Base-by-base conservation (phyloP, 2,113 vertebrate species). In the Hucho hucho region DNA sequence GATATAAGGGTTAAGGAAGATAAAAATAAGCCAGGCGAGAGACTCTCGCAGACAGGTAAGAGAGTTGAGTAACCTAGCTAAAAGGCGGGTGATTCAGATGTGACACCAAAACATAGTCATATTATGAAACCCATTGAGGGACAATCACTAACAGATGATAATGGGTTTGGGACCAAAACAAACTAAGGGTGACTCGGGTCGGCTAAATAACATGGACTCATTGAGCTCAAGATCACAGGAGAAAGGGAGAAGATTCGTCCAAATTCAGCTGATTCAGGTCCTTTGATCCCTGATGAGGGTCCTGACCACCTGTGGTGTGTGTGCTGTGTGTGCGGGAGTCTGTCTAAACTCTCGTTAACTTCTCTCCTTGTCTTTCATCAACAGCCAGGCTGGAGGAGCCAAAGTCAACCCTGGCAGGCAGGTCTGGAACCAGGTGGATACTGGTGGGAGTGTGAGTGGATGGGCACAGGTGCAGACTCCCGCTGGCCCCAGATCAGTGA, bases 391-490 rank as follows among this genome's bases (percentile, higher is more conserved):
- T 18, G 53, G 53, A 4, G 53, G 53, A 14, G 37, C 37, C 18
- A 56, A 56, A 56, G 53, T 18, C 53, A 56, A 56, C 18, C 53
- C 53, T 56, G 14, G 20, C 53, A 18, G 53, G 53, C 53, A 56
- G 53, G 53, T 56, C 53, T 56, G 53, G 53, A 43, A 43, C 11
- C 37, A 43, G 20, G 4, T 14, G 14, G 18, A 43, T 9, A 9
- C 9, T 43, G 53, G 16, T 56, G 53, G 13, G 13, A 56, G 13
- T 56, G 49, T 11, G 49, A 20, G 3, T 37, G 69, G 32, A 25
- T 46, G 72, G 64, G 70, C 63, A 79, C 77, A 77, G 71, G 68
- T 77, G 75, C 28, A 69, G 64, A 70, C 64, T 70, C 70, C 11
- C 22, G 2, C 16, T 64, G 72, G 56, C 76, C 24, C 29, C 3